phyloP scores from a whole-genome alignment of 2,888 invertebrate species.

The Pseudococcus viburni region DNA sequence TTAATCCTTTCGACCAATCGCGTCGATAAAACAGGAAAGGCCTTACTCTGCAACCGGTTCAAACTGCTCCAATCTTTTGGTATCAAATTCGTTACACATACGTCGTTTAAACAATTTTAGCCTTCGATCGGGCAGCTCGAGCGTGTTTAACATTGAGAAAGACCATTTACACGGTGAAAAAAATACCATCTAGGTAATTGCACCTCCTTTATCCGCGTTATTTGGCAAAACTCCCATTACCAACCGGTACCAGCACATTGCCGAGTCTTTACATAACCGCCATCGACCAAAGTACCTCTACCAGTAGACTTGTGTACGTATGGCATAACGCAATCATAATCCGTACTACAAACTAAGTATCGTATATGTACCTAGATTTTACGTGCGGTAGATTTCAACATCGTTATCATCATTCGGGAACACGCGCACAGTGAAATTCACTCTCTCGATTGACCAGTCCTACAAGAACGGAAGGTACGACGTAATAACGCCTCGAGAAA shows the following conservation, averaged over 20 bases:
- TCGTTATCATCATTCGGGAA: background rate
- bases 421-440: background rate
- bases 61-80: background rate
- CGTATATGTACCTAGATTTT: background rate
- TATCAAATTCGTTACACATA: background rate
- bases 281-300: background rate
- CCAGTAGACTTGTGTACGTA: background rate
- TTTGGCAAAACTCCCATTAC: constrained; percentile 45
- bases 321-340: constrained; percentile 12
- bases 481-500: constrained; percentile 17
- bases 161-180: background rate
- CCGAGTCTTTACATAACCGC: constrained; percentile 11
- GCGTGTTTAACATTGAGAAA: constrained; percentile 22
- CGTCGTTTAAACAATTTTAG: background rate
- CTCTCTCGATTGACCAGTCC: constrained; percentile 14
- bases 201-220: constrained; percentile 10
- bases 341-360: background rate
- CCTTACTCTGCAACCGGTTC: too few relatives aligned
- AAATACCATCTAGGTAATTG: constrained; percentile 38
- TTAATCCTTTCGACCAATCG: too few relatives aligned
- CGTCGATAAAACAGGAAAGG: too few relatives aligned
- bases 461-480: constrained; percentile 17
- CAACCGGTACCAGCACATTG: constrained; percentile 24
- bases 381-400: background rate
- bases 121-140: background rate